These are phyloP conservation scores for Druon quercuslanigerum DNA, from an alignment of 1,140 invertebrate genomes.

Conservation along the genomic window DNA sequence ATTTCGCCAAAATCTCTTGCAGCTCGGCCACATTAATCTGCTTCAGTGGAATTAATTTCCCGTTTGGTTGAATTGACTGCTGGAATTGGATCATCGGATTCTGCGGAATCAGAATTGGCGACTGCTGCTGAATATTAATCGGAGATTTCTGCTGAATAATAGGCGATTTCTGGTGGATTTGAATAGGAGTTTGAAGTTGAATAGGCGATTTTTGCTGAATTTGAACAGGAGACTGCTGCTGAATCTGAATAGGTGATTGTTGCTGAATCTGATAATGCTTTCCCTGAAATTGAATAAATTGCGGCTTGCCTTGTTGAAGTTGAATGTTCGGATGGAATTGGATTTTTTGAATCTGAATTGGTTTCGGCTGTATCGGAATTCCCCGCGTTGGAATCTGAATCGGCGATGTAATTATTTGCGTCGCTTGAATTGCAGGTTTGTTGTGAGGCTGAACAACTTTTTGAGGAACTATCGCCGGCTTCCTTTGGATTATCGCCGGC, in stretches of 20 bases:
- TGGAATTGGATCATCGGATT: no score
- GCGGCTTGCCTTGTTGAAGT: no score
- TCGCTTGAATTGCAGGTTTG: neutral
- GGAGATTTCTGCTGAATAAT: constrained; percentile 2
- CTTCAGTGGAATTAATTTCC: no score
- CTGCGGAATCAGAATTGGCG: neutral
- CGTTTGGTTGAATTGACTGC: no score
- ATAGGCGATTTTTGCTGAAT: neutral
- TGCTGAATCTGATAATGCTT: neutral
- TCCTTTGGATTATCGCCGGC: no score
- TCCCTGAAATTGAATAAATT: neutral
- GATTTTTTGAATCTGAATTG: constrained; percentile 19
- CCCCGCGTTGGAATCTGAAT: neutral
- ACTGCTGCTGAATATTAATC: neutral
- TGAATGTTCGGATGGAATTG: constrained; percentile 25
- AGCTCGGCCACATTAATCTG: no score
- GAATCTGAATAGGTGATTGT: neutral
- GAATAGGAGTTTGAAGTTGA: no score
- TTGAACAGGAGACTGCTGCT: neutral
- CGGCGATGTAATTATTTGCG: neutral
- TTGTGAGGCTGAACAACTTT: neutral
- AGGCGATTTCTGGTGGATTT: neutral
- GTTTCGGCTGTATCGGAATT: constrained; percentile 14
- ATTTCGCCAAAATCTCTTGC: no score
- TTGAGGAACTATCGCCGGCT: no score